These are phyloP conservation scores for Amphimedon queenslandica DNA, from an alignment of 37 sponge, comb jelly and placozoan genomes.

Conservation along the genomic window DNA sequence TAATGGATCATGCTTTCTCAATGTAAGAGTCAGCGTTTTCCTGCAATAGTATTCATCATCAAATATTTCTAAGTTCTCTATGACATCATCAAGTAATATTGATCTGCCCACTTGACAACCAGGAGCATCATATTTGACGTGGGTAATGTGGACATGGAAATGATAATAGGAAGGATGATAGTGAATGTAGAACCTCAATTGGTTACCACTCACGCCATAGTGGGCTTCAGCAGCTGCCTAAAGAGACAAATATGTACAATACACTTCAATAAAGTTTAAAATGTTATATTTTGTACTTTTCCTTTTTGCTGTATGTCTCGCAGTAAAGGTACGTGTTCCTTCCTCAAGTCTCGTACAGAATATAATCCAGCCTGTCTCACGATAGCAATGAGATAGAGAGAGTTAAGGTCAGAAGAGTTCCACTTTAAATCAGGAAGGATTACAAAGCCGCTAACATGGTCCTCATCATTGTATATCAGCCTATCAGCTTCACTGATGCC, in stretches of 20 bases:
- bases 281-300: constrained; percentile 38
- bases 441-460: constrained; percentile 77
- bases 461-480: constrained; percentile 67
- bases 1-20: constrained; percentile 54
- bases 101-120: constrained; percentile 63
- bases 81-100: constrained; percentile 87
- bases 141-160: constrained; percentile 92
- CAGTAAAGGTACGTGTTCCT: constrained; percentile 74
- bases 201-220: constrained; percentile 57
- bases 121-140: constrained; percentile 63
- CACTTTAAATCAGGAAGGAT: constrained; percentile 95
- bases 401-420: constrained; percentile 67
- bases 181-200: constrained; percentile 81
- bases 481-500: constrained; percentile 79
- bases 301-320: constrained; percentile 64
- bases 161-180: constrained; percentile 99
- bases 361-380: constrained; percentile 44
- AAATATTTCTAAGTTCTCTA: constrained; percentile 81
- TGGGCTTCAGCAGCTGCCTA: constrained; percentile 50
- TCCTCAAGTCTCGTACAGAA: constrained; percentile 73
- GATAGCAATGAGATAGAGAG: constrained; percentile 83
- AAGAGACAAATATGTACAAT: neutral
- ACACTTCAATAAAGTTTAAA: no score
- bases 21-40: constrained; percentile 62
- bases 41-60: constrained; percentile 70